Evolutionary conservation across 2,888 invertebrate species (phyloP).

Genomic region (Diadromus collaris): DNA sequence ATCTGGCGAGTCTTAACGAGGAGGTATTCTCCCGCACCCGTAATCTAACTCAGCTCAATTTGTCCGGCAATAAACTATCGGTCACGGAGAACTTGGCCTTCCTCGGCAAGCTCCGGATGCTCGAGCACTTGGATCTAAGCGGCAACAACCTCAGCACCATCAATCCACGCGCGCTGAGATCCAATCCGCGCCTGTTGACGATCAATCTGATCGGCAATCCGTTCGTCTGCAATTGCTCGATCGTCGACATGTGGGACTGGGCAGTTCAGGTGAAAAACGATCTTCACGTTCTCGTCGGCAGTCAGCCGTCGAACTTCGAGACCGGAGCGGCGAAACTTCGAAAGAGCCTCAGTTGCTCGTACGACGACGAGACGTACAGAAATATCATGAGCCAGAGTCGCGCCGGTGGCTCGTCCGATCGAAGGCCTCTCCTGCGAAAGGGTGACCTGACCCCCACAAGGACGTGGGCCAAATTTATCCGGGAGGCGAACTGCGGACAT

Average conservation of each 20-base stretch:
- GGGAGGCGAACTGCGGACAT: constrained; percentile 84
- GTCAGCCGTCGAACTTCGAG: constrained; percentile 84
- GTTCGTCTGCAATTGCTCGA: constrained; percentile 86
- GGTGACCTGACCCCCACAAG: constrained; percentile 84
- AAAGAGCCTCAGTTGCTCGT: constrained; percentile 84
- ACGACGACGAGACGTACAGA: constrained; percentile 81
- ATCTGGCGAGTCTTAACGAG: constrained; percentile 82
- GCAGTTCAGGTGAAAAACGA: constrained; percentile 85
- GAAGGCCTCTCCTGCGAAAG: constrained; percentile 82
- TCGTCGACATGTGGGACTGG: constrained; percentile 89
- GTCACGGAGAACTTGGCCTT: constrained; percentile 82
- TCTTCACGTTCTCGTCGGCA: constrained; percentile 84
- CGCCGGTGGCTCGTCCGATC: constrained; percentile 81
- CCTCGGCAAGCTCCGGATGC: constrained; percentile 81
- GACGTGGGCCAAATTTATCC: constrained; percentile 88
- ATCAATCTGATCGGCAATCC: constrained; percentile 86
- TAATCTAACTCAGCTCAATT: constrained; percentile 84
- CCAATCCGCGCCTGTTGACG: constrained; percentile 83
- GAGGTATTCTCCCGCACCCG: constrained; percentile 84
- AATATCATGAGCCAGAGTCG: constrained; percentile 79
- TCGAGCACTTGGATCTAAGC: constrained; percentile 85
- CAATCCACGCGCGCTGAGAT: constrained; percentile 82
- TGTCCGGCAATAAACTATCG: constrained; percentile 83
- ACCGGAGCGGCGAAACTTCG: constrained; percentile 85
- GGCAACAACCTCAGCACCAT: constrained; percentile 84